Percentiles rank a stretch among this genome's conserved stretches.
phyloP scores from a whole-genome alignment of 2,113 vertebrate genomes.

The Pangasianodon gigas region DNA sequence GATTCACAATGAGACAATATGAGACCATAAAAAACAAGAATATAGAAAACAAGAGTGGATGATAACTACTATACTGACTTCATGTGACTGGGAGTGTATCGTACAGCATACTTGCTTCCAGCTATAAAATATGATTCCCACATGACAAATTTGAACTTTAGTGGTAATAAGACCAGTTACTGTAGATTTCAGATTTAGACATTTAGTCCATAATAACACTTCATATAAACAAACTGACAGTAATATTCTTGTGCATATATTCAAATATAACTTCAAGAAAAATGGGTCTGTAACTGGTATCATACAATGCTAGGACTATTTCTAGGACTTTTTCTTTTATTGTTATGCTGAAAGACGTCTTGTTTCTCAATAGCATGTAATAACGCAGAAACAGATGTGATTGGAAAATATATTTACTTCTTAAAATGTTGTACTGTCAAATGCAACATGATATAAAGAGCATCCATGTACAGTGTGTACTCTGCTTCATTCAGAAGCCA shows the following conservation, averaged over 20 bases:
- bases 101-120: not conserved
- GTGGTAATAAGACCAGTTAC: not conserved
- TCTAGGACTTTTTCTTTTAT: not conserved
- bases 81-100: not conserved
- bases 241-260: no score
- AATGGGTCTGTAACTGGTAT: not conserved
- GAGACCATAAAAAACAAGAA: not conserved
- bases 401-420: conserved; percentile 44
- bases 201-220: not conserved
- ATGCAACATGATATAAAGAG: conserved; percentile 63
- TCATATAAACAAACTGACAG: not conserved
- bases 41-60: not conserved
- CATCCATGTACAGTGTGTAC: conserved; percentile 48
- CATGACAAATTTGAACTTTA: not conserved
- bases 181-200: not conserved
- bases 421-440: conserved; percentile 31
- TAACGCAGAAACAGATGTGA: conserved; percentile 20
- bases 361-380: not conserved
- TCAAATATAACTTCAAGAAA: not conserved
- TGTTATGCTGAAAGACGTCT: not conserved
- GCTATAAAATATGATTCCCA: not conserved
- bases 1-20: not conserved
- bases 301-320: not conserved
- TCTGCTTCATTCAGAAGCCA: conserved; percentile 56
- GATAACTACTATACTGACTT: not conserved